Conservation (phyloP, 1,140 invertebrate genomes). For the Cotesia typhae region DNA sequence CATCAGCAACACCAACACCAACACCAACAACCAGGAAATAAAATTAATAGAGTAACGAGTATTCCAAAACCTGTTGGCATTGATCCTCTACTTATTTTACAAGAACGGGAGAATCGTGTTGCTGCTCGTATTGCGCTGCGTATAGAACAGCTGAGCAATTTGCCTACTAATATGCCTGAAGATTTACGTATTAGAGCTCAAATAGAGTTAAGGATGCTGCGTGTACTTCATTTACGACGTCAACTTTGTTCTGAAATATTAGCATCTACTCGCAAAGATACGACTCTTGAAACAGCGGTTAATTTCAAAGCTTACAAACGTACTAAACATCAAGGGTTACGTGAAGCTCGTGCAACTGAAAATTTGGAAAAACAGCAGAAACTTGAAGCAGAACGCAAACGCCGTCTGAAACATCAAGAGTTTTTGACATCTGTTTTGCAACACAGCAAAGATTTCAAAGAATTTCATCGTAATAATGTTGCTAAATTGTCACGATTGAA, state of each 20-base stretch:
- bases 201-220: constrained; percentile 91
- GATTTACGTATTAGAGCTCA: constrained; percentile 92
- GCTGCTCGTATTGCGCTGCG: constrained; percentile 83
- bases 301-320: constrained; percentile 97
- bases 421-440: constrained; percentile 95
- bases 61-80: constrained; percentile 91
- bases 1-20: constrained; percentile 44
- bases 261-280: constrained; percentile 89
- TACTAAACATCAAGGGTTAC: constrained; percentile 91
- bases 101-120: constrained; percentile 94
- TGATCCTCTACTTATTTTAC: constrained; percentile 90
- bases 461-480: constrained; percentile 93
- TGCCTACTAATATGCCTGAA: constrained; percentile 91
- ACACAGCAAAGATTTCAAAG: constrained; percentile 97
- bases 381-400: constrained; percentile 94
- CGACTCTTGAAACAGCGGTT: constrained; percentile 94
- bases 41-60: constrained; percentile 86
- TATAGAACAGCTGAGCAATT: constrained; percentile 83
- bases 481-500: constrained; percentile 89
- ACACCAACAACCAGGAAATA: constrained; percentile 69
- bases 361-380: constrained; percentile 99
- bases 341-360: constrained; percentile 96
- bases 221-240: constrained; percentile 95
- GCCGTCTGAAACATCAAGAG: constrained; percentile 95
- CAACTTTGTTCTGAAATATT: constrained; percentile 86